These are phyloP conservation scores for Rhynchomys soricoides DNA, from an alignment of 2,113 vertebrate species.

Conservation along the genomic window DNA sequence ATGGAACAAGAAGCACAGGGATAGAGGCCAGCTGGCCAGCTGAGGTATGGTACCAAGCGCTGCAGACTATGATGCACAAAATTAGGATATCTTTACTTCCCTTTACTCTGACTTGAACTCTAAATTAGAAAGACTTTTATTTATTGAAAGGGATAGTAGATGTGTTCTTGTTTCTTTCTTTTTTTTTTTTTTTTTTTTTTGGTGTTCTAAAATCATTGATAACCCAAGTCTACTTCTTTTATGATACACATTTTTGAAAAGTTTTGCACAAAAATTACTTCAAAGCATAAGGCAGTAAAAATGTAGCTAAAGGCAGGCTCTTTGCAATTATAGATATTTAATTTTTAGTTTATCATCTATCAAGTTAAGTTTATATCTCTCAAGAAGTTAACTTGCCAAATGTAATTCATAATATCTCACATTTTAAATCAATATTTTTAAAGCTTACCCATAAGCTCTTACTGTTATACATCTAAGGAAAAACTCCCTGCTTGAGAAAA, in stretches of 20 bases:
- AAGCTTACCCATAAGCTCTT: not conserved
- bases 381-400: not conserved
- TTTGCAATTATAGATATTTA: not conserved
- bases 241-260: not conserved
- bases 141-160: not conserved
- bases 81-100: not conserved
- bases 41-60: not conserved
- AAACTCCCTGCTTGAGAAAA: not conserved
- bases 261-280: not conserved
- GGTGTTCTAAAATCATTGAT: not conserved
- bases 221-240: not conserved
- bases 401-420: not conserved
- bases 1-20: not conserved
- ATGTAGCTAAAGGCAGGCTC: not conserved
- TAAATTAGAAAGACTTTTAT: not conserved
- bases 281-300: not conserved
- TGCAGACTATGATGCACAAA: not conserved
- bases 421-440: not conserved
- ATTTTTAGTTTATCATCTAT: constrained; percentile 4
- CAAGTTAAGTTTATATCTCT: not conserved
- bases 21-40: no score
- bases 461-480: not conserved
- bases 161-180: not conserved
- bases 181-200: no score
- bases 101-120: not conserved